phyloP scores from a whole-genome alignment of 92 coral and sea anemone genomes.

The Zoanthus sociatus region DNA sequence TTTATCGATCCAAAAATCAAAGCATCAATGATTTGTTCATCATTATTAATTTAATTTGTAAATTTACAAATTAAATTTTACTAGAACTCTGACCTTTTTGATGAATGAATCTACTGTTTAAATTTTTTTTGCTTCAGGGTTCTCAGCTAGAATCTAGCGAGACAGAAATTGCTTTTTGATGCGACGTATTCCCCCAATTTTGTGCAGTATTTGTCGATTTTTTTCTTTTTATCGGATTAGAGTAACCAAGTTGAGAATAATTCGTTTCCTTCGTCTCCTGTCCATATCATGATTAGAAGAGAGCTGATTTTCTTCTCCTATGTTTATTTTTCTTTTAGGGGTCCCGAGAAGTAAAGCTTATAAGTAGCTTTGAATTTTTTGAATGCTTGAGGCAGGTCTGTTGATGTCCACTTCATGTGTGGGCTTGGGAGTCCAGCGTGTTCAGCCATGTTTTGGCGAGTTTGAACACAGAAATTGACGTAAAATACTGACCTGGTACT shows the following conservation, averaged over 20 bases:
- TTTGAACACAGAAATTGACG: not conserved
- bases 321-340: constrained; percentile 44
- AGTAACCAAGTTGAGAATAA: too few relatives aligned
- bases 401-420: constrained; percentile 39
- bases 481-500: constrained; percentile 13
- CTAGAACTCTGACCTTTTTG: constrained; percentile 71
- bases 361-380: constrained; percentile 44
- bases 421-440: constrained; percentile 47
- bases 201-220: constrained; percentile 71
- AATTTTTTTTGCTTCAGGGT: constrained; percentile 60
- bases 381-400: constrained; percentile 43
- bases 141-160: constrained; percentile 62
- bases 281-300: constrained; percentile 65
- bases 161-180: constrained; percentile 74
- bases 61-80: constrained; percentile 68
- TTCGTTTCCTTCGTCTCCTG: too few relatives aligned
- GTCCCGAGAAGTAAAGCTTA: constrained; percentile 53
- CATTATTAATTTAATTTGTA: constrained; percentile 52
- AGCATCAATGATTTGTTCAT: constrained; percentile 65
- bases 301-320: constrained; percentile 52
- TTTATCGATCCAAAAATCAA: constrained; percentile 64
- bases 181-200: constrained; percentile 68
- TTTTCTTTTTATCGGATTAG: constrained; percentile 47
- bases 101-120: constrained; percentile 73
- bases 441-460: constrained; percentile 49